A percentile compares a stretch with the other conserved stretches of the same genome.
Evolutionary conservation across 2,113 vertebrate genomes (phyloP).

Genomic region (Lipophrys pholis): DNA sequence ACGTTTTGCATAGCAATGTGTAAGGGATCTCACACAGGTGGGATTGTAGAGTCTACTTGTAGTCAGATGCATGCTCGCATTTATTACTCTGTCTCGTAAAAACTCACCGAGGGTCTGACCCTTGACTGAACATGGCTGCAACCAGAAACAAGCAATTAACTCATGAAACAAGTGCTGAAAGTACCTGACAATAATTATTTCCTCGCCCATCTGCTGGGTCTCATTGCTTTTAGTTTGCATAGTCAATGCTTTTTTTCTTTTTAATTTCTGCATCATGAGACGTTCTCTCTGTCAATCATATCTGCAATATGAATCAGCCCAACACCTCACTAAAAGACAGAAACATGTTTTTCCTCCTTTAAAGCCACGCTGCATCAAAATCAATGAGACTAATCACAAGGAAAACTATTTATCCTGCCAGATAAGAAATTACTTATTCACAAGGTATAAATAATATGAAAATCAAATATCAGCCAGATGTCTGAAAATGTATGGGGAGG

Average conservation of each 20-base stretch:
- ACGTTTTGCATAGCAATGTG: neutral
- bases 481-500: constrained; percentile 6
- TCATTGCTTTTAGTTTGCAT: constrained; percentile 3
- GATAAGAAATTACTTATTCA: neutral
- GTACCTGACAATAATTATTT: constrained; percentile 10
- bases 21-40: no score
- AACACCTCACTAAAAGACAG: neutral
- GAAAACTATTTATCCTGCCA: neutral
- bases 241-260: neutral
- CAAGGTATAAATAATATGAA: neutral
- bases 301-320: constrained; percentile 26
- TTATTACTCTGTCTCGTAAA: no score
- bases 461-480: neutral
- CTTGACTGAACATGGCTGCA: neutral
- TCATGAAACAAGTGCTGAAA: constrained; percentile 25
- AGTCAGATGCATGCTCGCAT: no score
- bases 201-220: constrained; percentile 11
- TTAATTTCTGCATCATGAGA: neutral
- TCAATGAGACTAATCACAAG: neutral
- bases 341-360: neutral
- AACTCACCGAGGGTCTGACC: neutral
- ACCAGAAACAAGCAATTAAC: constrained; percentile 28
- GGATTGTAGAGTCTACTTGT: no score
- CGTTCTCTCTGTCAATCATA: constrained; percentile 31
- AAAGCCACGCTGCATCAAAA: constrained; percentile 10